Percentiles rank a stretch among this genome's conserved stretches.
These are phyloP conservation scores for Chironomus tentans DNA, from an alignment of 2,888 invertebrate species.

Conservation along the genomic window DNA sequence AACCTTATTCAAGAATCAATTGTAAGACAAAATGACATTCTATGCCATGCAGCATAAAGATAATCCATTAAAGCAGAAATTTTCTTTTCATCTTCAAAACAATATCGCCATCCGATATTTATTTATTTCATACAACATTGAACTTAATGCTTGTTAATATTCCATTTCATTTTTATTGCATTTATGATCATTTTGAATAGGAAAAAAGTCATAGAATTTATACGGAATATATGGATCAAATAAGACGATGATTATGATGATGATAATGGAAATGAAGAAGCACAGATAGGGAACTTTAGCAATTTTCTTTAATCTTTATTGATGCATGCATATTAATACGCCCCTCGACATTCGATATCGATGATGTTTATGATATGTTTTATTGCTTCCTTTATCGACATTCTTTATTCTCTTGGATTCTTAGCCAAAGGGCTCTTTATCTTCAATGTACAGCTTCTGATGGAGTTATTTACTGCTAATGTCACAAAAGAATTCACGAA, in stretches of 20 bases:
- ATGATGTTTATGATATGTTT: neutral
- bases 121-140: conserved; percentile 25
- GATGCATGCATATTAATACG: neutral
- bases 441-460: no score
- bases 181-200: neutral
- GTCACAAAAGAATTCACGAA: no score
- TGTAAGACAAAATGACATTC: no score
- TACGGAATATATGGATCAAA: no score
- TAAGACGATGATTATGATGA: neutral
- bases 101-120: neutral
- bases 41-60: no score
- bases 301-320: conserved; percentile 5
- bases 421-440: conserved; percentile 10
- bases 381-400: conserved; percentile 17
- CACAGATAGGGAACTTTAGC: neutral
- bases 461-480: no score
- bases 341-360: neutral
- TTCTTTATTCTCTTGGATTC: neutral
- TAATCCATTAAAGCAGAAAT: no score
- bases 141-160: conserved; percentile 22
- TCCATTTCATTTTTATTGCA: conserved; percentile 4
- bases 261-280: neutral
- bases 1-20: no score
- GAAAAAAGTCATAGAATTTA: neutral
- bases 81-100: neutral